Evolutionary conservation across 2,888 invertebrate genomes (phyloP).

Genomic region (Scaptomyza polygonia): DNA sequence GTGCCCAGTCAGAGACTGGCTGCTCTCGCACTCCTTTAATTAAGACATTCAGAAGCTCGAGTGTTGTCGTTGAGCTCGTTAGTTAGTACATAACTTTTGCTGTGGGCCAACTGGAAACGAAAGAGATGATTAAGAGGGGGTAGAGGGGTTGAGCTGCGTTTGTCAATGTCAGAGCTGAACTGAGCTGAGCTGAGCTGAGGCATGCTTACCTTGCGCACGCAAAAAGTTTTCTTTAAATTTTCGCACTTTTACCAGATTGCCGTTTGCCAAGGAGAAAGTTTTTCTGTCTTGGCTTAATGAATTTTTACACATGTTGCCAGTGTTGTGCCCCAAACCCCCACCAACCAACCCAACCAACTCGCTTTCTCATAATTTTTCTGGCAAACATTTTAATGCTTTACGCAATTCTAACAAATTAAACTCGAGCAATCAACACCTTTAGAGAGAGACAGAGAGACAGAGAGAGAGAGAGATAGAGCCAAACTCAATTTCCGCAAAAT

Average conservation of each 20-base stretch:
- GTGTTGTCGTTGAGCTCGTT: conserved; percentile 80
- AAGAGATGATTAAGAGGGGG: conserved; percentile 1
- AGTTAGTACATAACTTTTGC: conserved; percentile 78
- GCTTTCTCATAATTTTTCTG: conserved; percentile 61
- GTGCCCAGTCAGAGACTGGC: conserved; percentile 48
- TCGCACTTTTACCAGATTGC: conserved; percentile 72
- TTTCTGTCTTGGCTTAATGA: conserved; percentile 62
- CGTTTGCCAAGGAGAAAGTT: conserved; percentile 64
- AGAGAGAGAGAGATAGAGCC: conserved; percentile 13
- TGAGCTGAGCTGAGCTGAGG: background rate
- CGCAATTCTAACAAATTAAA: conserved; percentile 78
- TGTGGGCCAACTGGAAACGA: conserved; percentile 53
- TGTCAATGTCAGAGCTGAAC: conserved; percentile 67
- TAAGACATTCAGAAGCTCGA: conserved; percentile 75
- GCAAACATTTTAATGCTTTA: conserved; percentile 78
- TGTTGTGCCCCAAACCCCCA: background rate
- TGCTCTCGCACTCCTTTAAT: conserved; percentile 64
- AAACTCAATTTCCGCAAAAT: conserved; percentile 76
- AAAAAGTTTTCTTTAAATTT: conserved; percentile 77
- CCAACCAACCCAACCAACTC: background rate
- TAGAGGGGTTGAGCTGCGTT: conserved; percentile 1
- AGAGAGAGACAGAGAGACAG: conserved; percentile 1
- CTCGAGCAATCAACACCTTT: conserved; percentile 80
- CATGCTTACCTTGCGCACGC: conserved; percentile 25
- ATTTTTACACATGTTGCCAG: conserved; percentile 64